Conservation (phyloP, 2,888 invertebrate genomes). For the Leptinotarsa juncta region DNA sequence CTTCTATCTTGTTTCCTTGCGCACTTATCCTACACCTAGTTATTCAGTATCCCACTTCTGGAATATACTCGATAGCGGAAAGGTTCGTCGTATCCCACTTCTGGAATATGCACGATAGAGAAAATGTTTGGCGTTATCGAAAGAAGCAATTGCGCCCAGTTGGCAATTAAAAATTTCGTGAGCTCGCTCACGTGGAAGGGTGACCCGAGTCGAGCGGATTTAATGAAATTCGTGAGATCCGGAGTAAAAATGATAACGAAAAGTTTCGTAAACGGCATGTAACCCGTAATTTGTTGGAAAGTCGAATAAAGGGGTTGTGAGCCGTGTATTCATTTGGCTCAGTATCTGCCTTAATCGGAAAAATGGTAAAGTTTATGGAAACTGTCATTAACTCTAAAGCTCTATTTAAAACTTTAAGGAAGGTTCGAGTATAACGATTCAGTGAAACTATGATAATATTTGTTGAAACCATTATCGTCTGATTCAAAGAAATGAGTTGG, state of each 20-base stretch:
- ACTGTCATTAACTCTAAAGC: no score
- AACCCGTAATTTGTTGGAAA: slow-evolving; percentile 3
- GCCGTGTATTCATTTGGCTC: neutral
- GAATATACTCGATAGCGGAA: slow-evolving; percentile 1
- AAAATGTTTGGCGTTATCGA: slow-evolving; percentile 14
- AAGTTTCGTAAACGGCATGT: slow-evolving; percentile 6
- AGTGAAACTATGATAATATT: no score
- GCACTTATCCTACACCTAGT: slow-evolving; percentile 9
- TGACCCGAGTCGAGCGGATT: neutral
- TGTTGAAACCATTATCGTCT: no score
- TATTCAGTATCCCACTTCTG: neutral
- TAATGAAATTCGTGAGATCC: slow-evolving; percentile 2
- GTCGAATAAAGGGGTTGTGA: slow-evolving; percentile 2
- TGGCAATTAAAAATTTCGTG: slow-evolving; percentile 5
- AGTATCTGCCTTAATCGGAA: neutral
- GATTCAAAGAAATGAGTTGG: no score
- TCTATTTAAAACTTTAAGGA: no score
- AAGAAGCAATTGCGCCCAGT: neutral
- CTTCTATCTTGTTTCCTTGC: slow-evolving; percentile 2
- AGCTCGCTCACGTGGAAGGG: slow-evolving; percentile 1
- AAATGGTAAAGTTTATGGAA: neutral
- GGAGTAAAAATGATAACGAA: slow-evolving; percentile 14
- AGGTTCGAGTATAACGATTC: no score
- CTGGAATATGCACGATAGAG: slow-evolving; percentile 1
- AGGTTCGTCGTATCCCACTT: slow-evolving; percentile 7